Evolutionary conservation across 2,797 vertebrate genomes (phyloP), one percentile per base, ranked within the genome.

Genomic region (Lates japonicus): DNA sequence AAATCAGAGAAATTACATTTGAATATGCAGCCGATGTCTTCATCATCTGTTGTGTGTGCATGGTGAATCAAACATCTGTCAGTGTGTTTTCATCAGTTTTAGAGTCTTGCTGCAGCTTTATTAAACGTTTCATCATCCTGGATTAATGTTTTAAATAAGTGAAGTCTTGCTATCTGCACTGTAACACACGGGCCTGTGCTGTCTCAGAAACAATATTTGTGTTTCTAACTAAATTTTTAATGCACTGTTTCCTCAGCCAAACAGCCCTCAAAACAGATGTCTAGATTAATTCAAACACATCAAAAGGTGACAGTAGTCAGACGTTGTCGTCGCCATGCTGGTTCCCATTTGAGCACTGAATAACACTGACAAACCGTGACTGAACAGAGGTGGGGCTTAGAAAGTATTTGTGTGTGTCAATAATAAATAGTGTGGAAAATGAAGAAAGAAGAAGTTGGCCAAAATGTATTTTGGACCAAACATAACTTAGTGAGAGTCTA

Each of bases 71-170:
- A 79, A 75, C 42, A 63, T 20, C 16, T 69, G 67, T 63, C 80
- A 46, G 72, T 61, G 16, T 78, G 70, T 78, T 74, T 79, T 67
- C 67, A 66, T 77, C 74, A 75, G 20, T 65, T 80, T 74, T 59
- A 19, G 55, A 84, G 78, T 85, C 55, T 86, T 76, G 78, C 82
- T 66, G 79, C 74, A 51, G 62, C 71, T 74, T 83, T 86, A 79
- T 80, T 82, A 82, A 86, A 90, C 74, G 54, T 82, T 91, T 90
- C 84, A 88, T 90, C 85, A 87, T 49, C 67, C 58, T 20, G 70
- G 68, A 80, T 82, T 71, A 73, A 70, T 61, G 79, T 75, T 80
- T 82, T 76, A 71, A 84, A 81, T 63, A 78, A 76, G 76, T 70
- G 13, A 81, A 57, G 72, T 42, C 61, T 75, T 31, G 39, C 57